These are phyloP conservation scores for zebrafish (Danio rerio) DNA, from an alignment of 2,113 vertebrate genomes.

Conservation along the genomic window GRCz12tu NC_133198.1:27070001-27070500, in stretches of 20 bases:
- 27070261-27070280: slow-evolving; percentile 74
- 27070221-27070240: slow-evolving; percentile 66
- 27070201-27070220: not conserved
- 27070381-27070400: too few species aligned
- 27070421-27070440: too few species aligned
- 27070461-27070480: too few species aligned
- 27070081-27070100: not conserved
- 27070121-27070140: too few species aligned
- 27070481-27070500: too few species aligned
- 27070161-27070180: slow-evolving; percentile 1
- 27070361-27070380: too few species aligned
- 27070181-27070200: not conserved
- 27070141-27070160: not conserved
- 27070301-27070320: slow-evolving; percentile 82
- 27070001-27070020: slow-evolving; percentile 26
- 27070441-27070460: too few species aligned
- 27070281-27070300: slow-evolving; percentile 83
- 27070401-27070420: too few species aligned
- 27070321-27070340: not conserved
- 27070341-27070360: too few species aligned
- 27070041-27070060: not conserved
- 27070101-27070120: too few species aligned
- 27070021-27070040: slow-evolving; percentile 10
- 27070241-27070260: slow-evolving; percentile 79
- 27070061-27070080: not conserved